Conservation (phyloP, 23 tunicate genomes). For the Aplidium turbinatum region DNA sequence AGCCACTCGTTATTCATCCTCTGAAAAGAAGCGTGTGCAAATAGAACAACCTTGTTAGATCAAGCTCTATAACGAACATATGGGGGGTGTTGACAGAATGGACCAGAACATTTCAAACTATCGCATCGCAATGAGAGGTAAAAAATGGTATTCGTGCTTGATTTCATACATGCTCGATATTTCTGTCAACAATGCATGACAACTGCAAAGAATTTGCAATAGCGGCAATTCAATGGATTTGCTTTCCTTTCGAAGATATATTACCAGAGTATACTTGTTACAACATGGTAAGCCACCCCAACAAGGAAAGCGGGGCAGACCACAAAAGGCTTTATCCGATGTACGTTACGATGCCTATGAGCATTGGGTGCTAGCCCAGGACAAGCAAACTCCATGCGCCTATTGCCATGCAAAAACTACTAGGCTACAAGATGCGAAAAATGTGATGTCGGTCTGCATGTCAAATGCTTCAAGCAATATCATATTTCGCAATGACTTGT, state of each 20-base stretch:
- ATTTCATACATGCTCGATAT: background rate
- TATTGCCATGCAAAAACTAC: slow-evolving; percentile 28
- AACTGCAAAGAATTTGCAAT: slow-evolving; percentile 19
- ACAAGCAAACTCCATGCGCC: slow-evolving; percentile 18
- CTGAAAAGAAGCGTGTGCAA: slow-evolving; percentile 12
- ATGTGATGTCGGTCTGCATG: slow-evolving; percentile 20
- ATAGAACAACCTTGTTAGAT: slow-evolving; percentile 6
- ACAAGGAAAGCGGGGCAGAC: slow-evolving; percentile 14
- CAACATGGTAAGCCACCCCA: slow-evolving; percentile 8
- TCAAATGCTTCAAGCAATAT: slow-evolving; percentile 16
- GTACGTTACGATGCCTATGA: background rate
- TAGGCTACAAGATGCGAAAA: slow-evolving; percentile 25
- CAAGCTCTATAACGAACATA: slow-evolving; percentile 14
- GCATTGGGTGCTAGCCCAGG: slow-evolving; percentile 17
- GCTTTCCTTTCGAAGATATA: slow-evolving; percentile 1
- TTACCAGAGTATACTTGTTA: background rate
- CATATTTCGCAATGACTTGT: background rate
- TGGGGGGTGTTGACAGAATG: slow-evolving; percentile 20
- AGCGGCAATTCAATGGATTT: slow-evolving; percentile 8
- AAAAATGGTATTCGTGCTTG: slow-evolving; percentile 13
- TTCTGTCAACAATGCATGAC: slow-evolving; percentile 12
- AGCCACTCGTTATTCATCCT: background rate
- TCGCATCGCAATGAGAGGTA: slow-evolving; percentile 23
- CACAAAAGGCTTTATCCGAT: slow-evolving; percentile 1
- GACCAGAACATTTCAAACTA: slow-evolving; percentile 19